phyloP scores from a whole-genome alignment of 2,113 vertebrate species.

The Syrmaticus mikado region DNA sequence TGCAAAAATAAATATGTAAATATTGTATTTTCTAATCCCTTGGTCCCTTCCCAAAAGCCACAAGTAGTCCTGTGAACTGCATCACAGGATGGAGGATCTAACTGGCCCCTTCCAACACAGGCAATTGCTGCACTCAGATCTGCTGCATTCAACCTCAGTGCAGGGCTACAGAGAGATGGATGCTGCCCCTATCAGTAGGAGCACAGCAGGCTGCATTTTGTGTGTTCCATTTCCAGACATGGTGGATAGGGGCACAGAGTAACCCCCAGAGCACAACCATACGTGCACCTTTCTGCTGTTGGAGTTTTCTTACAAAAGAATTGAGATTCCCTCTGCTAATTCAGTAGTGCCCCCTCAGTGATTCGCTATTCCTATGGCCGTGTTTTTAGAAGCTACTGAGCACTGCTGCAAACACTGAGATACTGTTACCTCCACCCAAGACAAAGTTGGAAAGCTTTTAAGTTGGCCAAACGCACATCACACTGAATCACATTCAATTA shows the following conservation, averaged over 20 bases:
- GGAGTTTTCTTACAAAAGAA: not conserved
- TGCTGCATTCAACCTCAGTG: not conserved
- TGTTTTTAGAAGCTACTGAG: not conserved
- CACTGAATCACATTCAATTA: slow-evolving; percentile 51
- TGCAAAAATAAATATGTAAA: not conserved
- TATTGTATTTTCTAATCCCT: not conserved
- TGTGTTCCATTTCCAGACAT: not conserved
- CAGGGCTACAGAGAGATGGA: not conserved
- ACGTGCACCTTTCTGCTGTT: not conserved
- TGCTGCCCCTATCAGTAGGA: not conserved
- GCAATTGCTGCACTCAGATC: not conserved
- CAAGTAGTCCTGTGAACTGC: not conserved
- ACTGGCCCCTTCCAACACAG: not conserved
- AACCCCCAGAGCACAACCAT: not conserved
- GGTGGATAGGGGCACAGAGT: not conserved
- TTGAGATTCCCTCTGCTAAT: not conserved
- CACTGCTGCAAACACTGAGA: not conserved
- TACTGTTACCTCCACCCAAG: not conserved
- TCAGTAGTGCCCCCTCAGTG: not conserved
- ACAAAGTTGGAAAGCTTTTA: slow-evolving; percentile 23
- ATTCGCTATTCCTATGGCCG: not conserved
- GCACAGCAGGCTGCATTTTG: not conserved
- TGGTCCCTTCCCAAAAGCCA: not conserved
- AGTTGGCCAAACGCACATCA: slow-evolving; percentile 20
- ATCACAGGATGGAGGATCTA: not conserved